Percentiles rank a stretch among this genome's conserved stretches.
Evolutionary conservation across 2,888 invertebrate species (phyloP).

Genomic region (Spisula subtruncata): DNA sequence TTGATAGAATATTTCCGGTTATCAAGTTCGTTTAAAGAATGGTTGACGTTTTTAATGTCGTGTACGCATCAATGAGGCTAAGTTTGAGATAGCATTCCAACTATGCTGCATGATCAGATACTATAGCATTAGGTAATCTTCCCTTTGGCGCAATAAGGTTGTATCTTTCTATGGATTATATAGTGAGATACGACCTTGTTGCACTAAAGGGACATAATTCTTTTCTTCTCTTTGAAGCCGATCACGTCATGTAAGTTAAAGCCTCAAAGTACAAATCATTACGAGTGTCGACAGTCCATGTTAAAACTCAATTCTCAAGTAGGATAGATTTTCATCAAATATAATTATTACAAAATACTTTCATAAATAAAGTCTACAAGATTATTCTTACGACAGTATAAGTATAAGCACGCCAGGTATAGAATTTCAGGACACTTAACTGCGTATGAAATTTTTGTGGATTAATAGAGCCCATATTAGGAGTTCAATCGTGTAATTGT

Average conservation of each 20-base stretch:
- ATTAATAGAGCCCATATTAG: conserved; percentile 50
- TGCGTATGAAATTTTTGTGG: conserved; percentile 41
- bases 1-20: conserved; percentile 6
- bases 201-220: too few relatives aligned
- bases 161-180: too few relatives aligned
- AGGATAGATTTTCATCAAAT: conserved; percentile 36
- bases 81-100: not conserved
- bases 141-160: too few relatives aligned
- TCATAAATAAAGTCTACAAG: conserved; percentile 29
- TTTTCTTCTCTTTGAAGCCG: not conserved
- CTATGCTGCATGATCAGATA: not conserved
- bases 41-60: not conserved
- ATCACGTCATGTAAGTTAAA: not conserved
- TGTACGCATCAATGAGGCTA: not conserved
- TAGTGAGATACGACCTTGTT: too few relatives aligned
- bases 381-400: conserved; percentile 32
- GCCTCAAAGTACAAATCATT: not conserved
- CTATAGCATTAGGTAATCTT: not conserved
- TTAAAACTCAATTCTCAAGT: not conserved
- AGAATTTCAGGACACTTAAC: conserved; percentile 11
- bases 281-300: not conserved
- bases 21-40: not conserved
- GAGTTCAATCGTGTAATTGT: conserved; percentile 48
- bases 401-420: conserved; percentile 32
- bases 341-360: conserved; percentile 12